Base-by-base conservation (phyloP, 2,113 vertebrate genomes). In the Archilochus colubris region DNA sequence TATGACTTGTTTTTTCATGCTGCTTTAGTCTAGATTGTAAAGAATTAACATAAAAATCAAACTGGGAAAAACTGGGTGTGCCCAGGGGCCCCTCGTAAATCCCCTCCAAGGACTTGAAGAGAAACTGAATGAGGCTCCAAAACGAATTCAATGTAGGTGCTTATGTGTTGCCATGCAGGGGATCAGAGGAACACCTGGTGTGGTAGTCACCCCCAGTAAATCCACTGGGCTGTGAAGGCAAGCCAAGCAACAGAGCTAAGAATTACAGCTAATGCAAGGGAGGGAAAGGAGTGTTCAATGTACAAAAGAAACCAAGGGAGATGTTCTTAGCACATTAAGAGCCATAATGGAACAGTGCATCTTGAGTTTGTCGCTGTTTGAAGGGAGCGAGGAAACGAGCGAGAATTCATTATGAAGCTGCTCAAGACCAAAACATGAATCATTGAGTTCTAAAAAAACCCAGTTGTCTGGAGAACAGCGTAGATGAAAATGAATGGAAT, bases 401-500 rank as follows among this genome's bases (percentile, higher is more conserved):
- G 78, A 57, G 94, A 95, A 94, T 95, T 97, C 95, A 95, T 95
- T 95, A 90, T 68, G 63, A 82, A 93, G 88, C 91, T 78, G 86
- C 77, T 95, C 76, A 88, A 95, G 90, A 94, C 91, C 82, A 95
- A 95, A 91, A 88, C 88, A 95, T 95, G 94, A 93, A 95, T 95
- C 94, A 95, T 2, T 84, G 63, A 44, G 28, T 93, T 93, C 89
- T 93, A 93, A 96, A 97, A 96, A 96, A 92, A 88, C 14, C 50
- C 64, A 68, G 86, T 86, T 91, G 82, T 95, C 94, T 96, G 86
- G 86, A 96, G 93, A 95, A 95, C 28, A 0, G 90, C 12, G 3
- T 15, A 94, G 94, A 95, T 96, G 80, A 96, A 94, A 96, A 95
- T 95, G 94, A 95, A 95, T 95, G 95, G 91, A 95, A 94, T 92